phyloP scores from a whole-genome alignment of 2,888 invertebrate genomes.

The Papilio elwesi region DNA sequence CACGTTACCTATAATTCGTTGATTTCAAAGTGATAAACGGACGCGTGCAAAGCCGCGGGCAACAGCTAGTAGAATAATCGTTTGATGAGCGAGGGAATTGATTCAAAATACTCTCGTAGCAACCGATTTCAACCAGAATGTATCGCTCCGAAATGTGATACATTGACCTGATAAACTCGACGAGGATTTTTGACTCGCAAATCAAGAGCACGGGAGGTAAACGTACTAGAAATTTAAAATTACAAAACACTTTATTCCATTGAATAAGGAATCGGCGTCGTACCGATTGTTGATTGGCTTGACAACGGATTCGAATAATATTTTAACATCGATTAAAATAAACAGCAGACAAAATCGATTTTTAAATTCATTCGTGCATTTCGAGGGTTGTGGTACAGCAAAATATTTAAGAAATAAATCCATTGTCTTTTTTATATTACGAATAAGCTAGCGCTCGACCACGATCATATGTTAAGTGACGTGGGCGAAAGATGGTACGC shows the following conservation, averaged over 20 bases:
- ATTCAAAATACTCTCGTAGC: conserved; percentile 23
- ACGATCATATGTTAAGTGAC: too few species aligned
- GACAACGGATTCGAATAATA: conserved; percentile 2
- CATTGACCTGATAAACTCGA: conserved; percentile 44
- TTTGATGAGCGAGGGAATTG: not conserved
- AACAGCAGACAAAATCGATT: conserved; percentile 2
- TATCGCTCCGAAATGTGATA: conserved; percentile 39
- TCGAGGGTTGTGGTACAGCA: not conserved
- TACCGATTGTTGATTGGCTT: not conserved
- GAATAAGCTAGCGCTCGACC: too few species aligned
- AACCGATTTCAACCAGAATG: conserved; percentile 27
- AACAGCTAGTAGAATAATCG: too few species aligned
- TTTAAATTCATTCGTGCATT: not conserved
- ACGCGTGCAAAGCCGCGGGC: too few species aligned
- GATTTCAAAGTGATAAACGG: too few species aligned
- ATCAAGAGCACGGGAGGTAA: conserved; percentile 49
- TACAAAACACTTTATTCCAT: conserved; percentile 42
- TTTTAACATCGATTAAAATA: not conserved
- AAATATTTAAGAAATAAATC: too few species aligned
- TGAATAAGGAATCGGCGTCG: not conserved
- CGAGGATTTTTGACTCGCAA: conserved; percentile 52
- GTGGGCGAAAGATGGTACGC: too few species aligned
- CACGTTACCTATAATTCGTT: too few species aligned
- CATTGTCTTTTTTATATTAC: too few species aligned
- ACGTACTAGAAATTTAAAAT: conserved; percentile 51